phyloP scores from a whole-genome alignment of 2,113 vertebrate species.

The human region DNA sequence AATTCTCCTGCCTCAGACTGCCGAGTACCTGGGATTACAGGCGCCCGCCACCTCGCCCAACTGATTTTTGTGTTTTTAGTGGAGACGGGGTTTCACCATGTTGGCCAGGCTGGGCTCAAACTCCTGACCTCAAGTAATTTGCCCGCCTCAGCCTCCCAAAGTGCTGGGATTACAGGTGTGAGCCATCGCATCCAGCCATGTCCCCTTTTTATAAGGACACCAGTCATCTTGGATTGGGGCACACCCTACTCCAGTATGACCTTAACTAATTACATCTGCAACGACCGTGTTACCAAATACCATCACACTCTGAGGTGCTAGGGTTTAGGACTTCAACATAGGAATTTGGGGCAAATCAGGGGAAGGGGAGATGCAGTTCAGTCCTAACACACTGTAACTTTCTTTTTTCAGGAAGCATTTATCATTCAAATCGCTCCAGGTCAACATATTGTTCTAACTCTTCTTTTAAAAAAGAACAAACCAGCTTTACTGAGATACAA shows the following conservation, averaged over 20 bases:
- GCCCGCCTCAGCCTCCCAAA: no score
- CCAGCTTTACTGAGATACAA: neutral
- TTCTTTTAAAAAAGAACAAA: neutral
- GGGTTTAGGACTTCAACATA: neutral
- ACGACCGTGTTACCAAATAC: neutral
- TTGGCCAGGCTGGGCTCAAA: no score
- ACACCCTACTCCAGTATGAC: neutral
- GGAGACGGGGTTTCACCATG: no score
- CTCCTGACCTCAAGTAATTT: no score
- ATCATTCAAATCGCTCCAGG: neutral
- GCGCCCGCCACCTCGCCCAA: no score
- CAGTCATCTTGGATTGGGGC: accelerated
- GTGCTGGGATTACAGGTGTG: no score
- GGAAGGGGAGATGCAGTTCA: neutral
- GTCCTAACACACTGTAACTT: neutral
- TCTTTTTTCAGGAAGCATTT: neutral
- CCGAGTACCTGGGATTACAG: no score
- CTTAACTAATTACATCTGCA: neutral
- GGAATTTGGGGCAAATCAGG: neutral
- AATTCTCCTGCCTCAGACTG: no score
- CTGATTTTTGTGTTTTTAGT: no score
- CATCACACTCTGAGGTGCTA: neutral
- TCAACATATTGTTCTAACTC: neutral
- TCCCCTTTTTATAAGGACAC: neutral
- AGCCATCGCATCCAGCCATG: neutral